A percentile compares a stretch with the other conserved stretches of the same genome.
phyloP scores from a whole-genome alignment of 1,140 invertebrate genomes.

The Tetramorium simillimum region DNA sequence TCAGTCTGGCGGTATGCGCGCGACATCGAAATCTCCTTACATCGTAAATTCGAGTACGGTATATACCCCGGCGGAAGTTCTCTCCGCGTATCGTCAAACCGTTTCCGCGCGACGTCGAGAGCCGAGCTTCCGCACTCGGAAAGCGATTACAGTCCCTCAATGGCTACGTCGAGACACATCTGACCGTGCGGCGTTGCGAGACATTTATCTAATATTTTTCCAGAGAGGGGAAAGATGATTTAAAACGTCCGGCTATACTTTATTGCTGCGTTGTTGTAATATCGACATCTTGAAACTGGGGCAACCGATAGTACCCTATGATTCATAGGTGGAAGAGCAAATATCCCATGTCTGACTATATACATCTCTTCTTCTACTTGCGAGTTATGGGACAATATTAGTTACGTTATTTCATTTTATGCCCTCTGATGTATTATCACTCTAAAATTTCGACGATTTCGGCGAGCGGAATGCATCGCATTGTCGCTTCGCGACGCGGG shows the following conservation, averaged over 20 bases:
- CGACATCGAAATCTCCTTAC: conserved; percentile 48
- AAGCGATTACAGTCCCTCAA: conserved; percentile 34
- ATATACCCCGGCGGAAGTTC: background rate
- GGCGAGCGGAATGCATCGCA: background rate
- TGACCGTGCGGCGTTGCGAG: background rate
- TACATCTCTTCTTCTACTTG: background rate
- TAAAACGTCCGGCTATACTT: background rate
- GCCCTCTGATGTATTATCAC: background rate
- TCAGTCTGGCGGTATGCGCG: conserved; percentile 2
- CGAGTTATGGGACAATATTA: background rate
- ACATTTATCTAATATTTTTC: conserved; percentile 27
- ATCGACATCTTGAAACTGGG: conserved; percentile 28
- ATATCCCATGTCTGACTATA: background rate
- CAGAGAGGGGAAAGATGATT: background rate
- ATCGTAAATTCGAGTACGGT: conserved; percentile 21
- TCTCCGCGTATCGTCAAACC: conserved; percentile 18
- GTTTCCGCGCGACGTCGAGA: conserved; percentile 18
- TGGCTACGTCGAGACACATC: background rate
- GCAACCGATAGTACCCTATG: background rate
- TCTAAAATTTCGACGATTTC: conserved; percentile 25
- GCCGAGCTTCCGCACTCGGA: conserved; percentile 3
- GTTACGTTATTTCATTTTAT: background rate
- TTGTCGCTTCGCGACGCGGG: background rate
- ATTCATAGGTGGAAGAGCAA: conserved; percentile 3
- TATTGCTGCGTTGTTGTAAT: conserved; percentile 5